Conservation (phyloP, 1,140 invertebrate species). For the Copidosoma floridanum region DNA sequence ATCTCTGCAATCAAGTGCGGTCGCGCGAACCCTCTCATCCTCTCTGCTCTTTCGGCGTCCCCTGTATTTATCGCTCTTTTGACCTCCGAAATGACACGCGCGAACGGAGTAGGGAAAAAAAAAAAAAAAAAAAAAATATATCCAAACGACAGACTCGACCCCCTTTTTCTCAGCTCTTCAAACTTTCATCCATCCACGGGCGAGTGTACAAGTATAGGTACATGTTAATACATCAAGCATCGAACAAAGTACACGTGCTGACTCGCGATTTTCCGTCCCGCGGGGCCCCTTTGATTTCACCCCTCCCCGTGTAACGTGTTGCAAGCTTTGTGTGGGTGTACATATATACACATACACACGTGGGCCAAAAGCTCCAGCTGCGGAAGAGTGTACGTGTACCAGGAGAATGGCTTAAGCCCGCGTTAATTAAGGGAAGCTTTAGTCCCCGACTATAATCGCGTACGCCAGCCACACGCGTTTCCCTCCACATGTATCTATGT, state of each 20-base stretch:
- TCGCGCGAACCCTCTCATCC: constrained; percentile 9
- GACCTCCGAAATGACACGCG: too few species aligned
- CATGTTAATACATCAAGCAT: too few species aligned
- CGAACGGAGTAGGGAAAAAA: too few species aligned
- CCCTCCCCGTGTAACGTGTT: neutral
- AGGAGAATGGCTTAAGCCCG: constrained; percentile 44
- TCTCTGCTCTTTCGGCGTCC: neutral
- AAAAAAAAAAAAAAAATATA: too few species aligned
- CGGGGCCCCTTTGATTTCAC: neutral
- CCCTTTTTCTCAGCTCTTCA: too few species aligned
- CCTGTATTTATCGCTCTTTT: too few species aligned
- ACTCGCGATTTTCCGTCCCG: neutral
- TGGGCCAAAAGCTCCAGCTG: constrained; percentile 10
- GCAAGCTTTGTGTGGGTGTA: neutral
- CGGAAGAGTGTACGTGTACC: constrained; percentile 24
- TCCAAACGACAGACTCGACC: too few species aligned
- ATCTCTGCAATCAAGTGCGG: constrained; percentile 18
- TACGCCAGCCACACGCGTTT: too few species aligned
- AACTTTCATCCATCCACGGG: too few species aligned
- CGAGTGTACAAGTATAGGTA: too few species aligned
- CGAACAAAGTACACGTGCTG: too few species aligned
- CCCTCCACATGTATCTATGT: too few species aligned
- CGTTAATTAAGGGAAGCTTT: constrained; percentile 52
- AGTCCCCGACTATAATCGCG: constrained; percentile 43
- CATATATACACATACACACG: neutral